These are phyloP conservation scores for Melanaphis sacchari DNA, from an alignment of 1,140 invertebrate species.

Conservation along the genomic window DNA sequence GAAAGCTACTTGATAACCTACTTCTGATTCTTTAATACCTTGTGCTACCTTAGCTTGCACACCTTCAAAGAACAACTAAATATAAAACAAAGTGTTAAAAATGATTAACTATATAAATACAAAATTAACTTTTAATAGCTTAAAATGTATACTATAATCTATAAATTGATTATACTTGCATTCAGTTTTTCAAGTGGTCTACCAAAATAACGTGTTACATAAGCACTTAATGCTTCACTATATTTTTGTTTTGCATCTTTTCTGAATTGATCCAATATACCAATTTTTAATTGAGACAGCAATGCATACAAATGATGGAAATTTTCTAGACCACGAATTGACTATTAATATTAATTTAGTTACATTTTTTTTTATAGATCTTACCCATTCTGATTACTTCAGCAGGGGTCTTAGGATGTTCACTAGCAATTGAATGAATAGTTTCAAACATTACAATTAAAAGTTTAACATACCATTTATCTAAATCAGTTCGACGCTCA, in stretches of 20 bases:
- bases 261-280: constrained; percentile 83
- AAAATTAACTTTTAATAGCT: not conserved
- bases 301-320: constrained; percentile 92
- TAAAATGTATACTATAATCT: not conserved
- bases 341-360: constrained; percentile 22
- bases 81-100: constrained; percentile 58
- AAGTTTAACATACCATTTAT: constrained; percentile 92
- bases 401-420: constrained; percentile 91
- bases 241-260: constrained; percentile 94
- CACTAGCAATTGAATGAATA: constrained; percentile 79
- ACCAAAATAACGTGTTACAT: constrained; percentile 95
- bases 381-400: constrained; percentile 93
- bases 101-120: not conserved
- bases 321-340: constrained; percentile 75
- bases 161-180: constrained; percentile 68
- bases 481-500: constrained; percentile 90
- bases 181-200: constrained; percentile 94
- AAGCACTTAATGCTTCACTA: constrained; percentile 85
- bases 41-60: constrained; percentile 88
- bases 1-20: constrained; percentile 96
- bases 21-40: constrained; percentile 96
- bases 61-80: constrained; percentile 92
- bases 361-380: constrained; percentile 47
- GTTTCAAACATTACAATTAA: constrained; percentile 86
- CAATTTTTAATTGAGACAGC: constrained; percentile 89